Evolutionary conservation across 2,888 invertebrate genomes (phyloP), one percentile per base, ranked within the genome.

Genomic region (Hypena proboscidalis): DNA sequence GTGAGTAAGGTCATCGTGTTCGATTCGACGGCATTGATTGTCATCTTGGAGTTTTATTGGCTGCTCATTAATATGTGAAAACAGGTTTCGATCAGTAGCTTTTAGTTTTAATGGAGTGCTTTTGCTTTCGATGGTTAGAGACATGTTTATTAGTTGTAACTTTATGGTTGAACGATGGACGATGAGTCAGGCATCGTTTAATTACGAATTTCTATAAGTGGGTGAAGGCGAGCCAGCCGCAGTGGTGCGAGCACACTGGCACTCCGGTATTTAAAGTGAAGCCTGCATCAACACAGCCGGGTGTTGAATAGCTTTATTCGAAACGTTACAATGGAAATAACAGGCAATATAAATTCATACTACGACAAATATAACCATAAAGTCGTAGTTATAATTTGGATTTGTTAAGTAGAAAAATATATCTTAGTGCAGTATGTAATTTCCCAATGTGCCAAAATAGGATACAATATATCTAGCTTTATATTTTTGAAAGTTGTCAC

Each of bases 181-280:
- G 62, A 58, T 70, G 72, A 67, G 47, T 73, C 68, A 67, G 45
- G 38, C 45, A 37, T 17, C 49, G 57, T 47, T 59, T 67, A 54
- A 65, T 62, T 59, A 58, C 53, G 42, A 59, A 62, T 69, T 69
- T 71, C 55, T 60, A 65, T 70, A 81, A 67, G 79, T 83, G 67
- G 82, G 85, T 83, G 83, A 85, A 85, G 84, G 84, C 73, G 68
- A 80, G 47, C 81, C 48, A 52, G 61, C 56, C 25, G n/a, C 29
- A 22, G 29, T 10, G 31, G 9, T 4, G 9, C 2, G 4, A 17
- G 33, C 36, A 1, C 6, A 1, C 2, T 5, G 13, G 13, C 26
- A 2, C 29, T 9, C 19, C 31, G 14, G 15, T 30, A 14, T 31
- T 52, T 63, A 55, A 55, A 59, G 55, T 59, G 57, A 61, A 64